Conservation (phyloP, 2,888 invertebrate species). For the Zhuqinia jingwanae region DNA sequence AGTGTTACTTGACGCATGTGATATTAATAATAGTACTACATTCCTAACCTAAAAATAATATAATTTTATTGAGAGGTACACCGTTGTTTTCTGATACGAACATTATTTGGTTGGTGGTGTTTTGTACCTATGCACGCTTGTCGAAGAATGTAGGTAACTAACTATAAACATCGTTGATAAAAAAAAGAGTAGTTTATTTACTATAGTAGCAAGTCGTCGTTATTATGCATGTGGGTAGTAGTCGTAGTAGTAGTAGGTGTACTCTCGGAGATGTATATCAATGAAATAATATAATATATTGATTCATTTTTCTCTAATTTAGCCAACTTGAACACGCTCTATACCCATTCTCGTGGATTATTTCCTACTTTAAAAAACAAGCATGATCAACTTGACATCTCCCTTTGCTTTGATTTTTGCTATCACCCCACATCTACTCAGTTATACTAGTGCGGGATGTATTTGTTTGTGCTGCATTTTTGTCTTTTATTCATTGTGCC, state of each 20-base stretch:
- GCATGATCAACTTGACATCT: slow-evolving; percentile 33
- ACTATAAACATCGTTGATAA: no score
- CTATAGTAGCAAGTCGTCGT: background rate
- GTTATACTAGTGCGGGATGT: no score
- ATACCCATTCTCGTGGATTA: background rate
- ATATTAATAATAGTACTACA: no score
- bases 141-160: no score
- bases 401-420: background rate
- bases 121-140: no score
- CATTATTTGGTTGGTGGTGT: no score
- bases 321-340: background rate
- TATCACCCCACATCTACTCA: background rate
- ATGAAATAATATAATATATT: slow-evolving; percentile 27
- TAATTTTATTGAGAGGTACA: background rate
- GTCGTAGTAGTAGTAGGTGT: slow-evolving; percentile 17
- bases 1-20: slow-evolving; percentile 27
- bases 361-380: slow-evolving; percentile 40
- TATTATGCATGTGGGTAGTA: background rate
- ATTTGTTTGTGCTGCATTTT: background rate
- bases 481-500: background rate
- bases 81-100: background rate
- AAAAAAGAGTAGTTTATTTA: background rate
- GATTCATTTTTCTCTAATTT: slow-evolving; percentile 14
- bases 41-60: no score
- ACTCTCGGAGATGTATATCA: slow-evolving; percentile 10